Evolutionary conservation across 2,113 vertebrate genomes (phyloP), one percentile per base, ranked within the genome.

Genomic region (Thunnus thynnus): DNA sequence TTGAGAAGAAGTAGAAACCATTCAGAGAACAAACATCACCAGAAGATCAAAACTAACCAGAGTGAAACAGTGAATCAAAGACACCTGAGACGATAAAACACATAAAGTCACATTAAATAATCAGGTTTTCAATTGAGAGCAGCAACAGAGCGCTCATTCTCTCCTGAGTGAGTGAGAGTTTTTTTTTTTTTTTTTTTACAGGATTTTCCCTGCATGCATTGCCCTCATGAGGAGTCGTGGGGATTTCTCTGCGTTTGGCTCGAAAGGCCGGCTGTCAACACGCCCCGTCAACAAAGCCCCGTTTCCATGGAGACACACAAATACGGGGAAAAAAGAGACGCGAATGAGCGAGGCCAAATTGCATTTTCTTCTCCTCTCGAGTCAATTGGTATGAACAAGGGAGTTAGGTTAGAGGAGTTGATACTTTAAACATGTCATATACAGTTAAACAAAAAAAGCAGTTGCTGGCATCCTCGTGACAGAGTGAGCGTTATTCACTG

Each of bases 231-330:
- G 83, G 81, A 84, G 80, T 75, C 30, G 46, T 54, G 76, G 82
- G 86, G 86, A 90, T 91, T 91, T 83, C 73, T 85, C 68, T 78
- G 76, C n/a, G 2, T 85, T 88, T 87, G 90, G 89, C 88, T 27
- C 14, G 2, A 32, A 71, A 65, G 84, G 80, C 75, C 27, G 56
- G 62, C 88, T 93, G 89, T 93, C 88, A 92, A 84, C 89, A 85
- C 88, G 71, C 72, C 62, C 76, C 74, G 22, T 92, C 87, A 91
- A 91, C 86, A 91, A 84, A 76, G 65, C 86, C 4, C 22, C 0
- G 87, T 91, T 84, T 82, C 88, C 89, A 91, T 80, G 25, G 89
- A 87, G 51, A 89, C 79, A 2, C 71, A 77, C 78, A 89, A 89
- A 91, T 78, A 85, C 8, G 67, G 50, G 70, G 74, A 44, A 66